A percentile compares a stretch with the other conserved stretches of the same genome.
Conservation (phyloP, 2,888 invertebrate genomes). For the Melangyna quadrimaculata region DNA sequence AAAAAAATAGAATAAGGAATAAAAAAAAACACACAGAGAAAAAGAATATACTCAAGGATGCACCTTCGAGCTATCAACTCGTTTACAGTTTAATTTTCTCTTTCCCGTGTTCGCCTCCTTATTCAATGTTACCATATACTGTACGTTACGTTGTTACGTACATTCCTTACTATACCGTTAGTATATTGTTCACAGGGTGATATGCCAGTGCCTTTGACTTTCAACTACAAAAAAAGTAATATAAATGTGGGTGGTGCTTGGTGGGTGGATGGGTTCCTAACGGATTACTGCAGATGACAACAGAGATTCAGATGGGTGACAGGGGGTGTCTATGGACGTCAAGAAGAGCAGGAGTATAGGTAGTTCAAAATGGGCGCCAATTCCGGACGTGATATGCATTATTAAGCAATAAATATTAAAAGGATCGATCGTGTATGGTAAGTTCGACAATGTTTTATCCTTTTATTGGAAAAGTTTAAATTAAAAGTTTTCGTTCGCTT, state of each 20-base stretch:
- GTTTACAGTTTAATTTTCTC: slow-evolving; percentile 52
- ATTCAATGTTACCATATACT: neutral
- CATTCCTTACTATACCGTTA: slow-evolving; percentile 26
- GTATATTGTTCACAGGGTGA: slow-evolving; percentile 52
- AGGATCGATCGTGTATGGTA: slow-evolving; percentile 72
- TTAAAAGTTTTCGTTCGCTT: slow-evolving; percentile 68
- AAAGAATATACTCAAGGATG: slow-evolving; percentile 47
- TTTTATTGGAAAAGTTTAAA: slow-evolving; percentile 73
- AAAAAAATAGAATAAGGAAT: neutral
- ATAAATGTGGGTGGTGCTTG: slow-evolving; percentile 63
- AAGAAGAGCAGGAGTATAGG: neutral
- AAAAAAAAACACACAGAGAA: slow-evolving; percentile 1
- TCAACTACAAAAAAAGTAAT: slow-evolving; percentile 45
- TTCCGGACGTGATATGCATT: slow-evolving; percentile 72
- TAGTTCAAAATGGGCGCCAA: slow-evolving; percentile 46
- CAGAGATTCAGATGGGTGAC: neutral
- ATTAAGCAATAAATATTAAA: slow-evolving; percentile 73
- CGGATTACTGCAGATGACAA: slow-evolving; percentile 63
- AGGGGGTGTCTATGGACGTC: slow-evolving; percentile 28
- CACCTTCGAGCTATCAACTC: slow-evolving; percentile 60
- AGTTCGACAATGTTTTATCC: slow-evolving; percentile 72
- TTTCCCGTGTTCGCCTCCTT: slow-evolving; percentile 20
- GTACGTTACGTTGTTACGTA: neutral
- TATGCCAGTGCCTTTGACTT: slow-evolving; percentile 66
- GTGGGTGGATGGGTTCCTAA: slow-evolving; percentile 38